A percentile compares a stretch with the other conserved stretches of the same genome.
phyloP scores from a whole-genome alignment of 2,797 vertebrate genomes.

The Aphelocoma californica region DNA sequence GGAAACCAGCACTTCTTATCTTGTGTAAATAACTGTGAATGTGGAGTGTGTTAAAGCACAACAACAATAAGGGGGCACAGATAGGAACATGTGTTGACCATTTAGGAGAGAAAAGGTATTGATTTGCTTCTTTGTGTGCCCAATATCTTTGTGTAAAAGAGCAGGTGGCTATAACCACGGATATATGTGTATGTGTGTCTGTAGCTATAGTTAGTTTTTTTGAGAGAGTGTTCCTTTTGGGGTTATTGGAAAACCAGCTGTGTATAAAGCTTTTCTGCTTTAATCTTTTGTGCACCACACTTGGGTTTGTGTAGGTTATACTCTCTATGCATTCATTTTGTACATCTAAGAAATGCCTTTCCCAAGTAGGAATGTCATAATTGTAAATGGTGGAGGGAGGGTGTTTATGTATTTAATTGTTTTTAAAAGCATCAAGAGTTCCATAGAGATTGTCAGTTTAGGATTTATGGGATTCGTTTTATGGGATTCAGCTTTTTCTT shows the following conservation, averaged over 20 bases:
- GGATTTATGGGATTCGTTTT: neutral
- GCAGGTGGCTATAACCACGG: neutral
- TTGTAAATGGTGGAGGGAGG: neutral
- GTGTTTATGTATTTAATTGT: neutral
- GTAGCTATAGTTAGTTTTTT: neutral
- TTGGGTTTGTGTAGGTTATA: neutral
- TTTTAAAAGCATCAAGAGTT: neutral
- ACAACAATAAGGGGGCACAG: neutral
- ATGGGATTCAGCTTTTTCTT: neutral
- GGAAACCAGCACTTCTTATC: constrained; percentile 31
- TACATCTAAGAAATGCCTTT: neutral
- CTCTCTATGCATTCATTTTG: neutral
- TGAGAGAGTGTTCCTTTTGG: neutral
- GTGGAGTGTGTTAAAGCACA: constrained; percentile 45
- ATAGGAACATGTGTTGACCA: neutral
- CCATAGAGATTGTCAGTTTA: neutral
- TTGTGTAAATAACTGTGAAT: constrained; percentile 39
- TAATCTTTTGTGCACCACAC: neutral
- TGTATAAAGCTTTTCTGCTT: constrained; percentile 11
- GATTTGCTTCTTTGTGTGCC: constrained; percentile 29
- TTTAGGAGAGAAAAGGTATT: constrained; percentile 31
- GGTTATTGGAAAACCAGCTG: constrained; percentile 27
- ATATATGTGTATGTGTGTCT: neutral
- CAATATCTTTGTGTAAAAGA: neutral
- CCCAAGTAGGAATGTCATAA: neutral